Evolutionary conservation across 2,113 vertebrate genomes (phyloP).

Genomic region (Cepphus grylle): DNA sequence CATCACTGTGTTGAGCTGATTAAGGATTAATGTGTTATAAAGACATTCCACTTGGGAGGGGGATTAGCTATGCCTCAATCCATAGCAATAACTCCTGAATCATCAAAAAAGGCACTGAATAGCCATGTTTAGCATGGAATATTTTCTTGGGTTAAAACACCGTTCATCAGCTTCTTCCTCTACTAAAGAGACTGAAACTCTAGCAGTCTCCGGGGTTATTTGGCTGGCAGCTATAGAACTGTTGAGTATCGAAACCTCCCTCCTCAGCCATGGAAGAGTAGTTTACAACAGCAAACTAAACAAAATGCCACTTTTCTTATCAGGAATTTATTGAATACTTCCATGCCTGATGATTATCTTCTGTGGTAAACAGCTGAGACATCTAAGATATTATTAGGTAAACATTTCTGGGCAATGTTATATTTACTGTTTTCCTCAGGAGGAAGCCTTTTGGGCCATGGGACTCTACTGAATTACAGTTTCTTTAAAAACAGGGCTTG

Average conservation of each 20-base stretch:
- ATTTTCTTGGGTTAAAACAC: not conserved
- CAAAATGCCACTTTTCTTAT: not conserved
- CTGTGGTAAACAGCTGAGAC: not conserved
- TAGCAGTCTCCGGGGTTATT: not conserved
- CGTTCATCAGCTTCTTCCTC: not conserved
- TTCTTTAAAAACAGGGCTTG: constrained; percentile 36
- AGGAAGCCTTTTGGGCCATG: not conserved
- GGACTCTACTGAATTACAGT: not conserved
- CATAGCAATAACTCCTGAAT: not conserved
- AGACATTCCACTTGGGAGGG: not conserved
- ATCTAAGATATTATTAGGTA: not conserved
- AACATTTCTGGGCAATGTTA: not conserved
- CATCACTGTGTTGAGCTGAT: not conserved
- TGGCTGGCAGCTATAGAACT: not conserved
- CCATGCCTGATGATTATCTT: not conserved
- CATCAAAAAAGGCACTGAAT: not conserved
- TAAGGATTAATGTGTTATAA: not conserved
- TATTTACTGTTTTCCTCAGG: not conserved
- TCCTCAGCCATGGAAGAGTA: not conserved
- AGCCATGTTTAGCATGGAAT: not conserved
- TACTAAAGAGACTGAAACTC: not conserved
- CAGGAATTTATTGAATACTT: not conserved
- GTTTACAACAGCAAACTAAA: not conserved
- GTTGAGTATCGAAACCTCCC: not conserved
- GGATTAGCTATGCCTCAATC: not conserved